Evolutionary conservation across 2,888 invertebrate species (phyloP), one percentile per base, ranked within the genome.

Genomic region (Leptopterna dolabrata): DNA sequence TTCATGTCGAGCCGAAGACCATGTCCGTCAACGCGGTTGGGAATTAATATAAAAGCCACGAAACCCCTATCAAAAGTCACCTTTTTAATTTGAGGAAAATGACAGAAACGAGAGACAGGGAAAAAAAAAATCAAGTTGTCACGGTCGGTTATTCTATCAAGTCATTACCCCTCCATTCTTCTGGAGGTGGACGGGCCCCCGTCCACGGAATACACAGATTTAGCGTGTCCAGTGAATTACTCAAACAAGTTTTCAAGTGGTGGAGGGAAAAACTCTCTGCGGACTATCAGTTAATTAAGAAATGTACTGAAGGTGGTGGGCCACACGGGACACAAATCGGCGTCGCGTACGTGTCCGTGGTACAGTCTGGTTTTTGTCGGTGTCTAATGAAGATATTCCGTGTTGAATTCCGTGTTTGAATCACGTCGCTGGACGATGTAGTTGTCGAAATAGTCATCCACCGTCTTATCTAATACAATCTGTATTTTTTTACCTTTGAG

Each of bases 251-350:
- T 63, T 63, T 63, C 4, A 36, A 36, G 9, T 11, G 63, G 47
- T n/a, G n/a, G 13, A 14, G n/a, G 63, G 24, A 81, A 47, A 14
- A 55, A 51, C 45, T 24, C 29, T 29, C 45, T 81, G 24, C 16
- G 45, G 51, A 47, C 55, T 81, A 24, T 81, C 81, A 81, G 45
- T 81, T 81, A 81, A 81, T 81, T 81, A 81, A 76, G 73, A 76
- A 76, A 41, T 51, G 81, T 51, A 16, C 51, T 51, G 7, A 36
- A 36, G 36, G 36, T 36, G 36, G 27, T 43, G n/a, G 78, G 24
- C n/a, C 81, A 81, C 81, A 55, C 81, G 51, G 81, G 51, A n/a
- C 27, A 24, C 16, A 51, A 47, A 81, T 81, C 27, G 51, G 11
- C 24, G 78, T 45, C 43, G 27, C 16, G 78, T 76, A 41, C 73